A percentile compares a stretch with the other conserved stretches of the same genome.
These are phyloP conservation scores for Furnarius figulus DNA, from an alignment of 2,113 vertebrate genomes.

Conservation along the genomic window DNA sequence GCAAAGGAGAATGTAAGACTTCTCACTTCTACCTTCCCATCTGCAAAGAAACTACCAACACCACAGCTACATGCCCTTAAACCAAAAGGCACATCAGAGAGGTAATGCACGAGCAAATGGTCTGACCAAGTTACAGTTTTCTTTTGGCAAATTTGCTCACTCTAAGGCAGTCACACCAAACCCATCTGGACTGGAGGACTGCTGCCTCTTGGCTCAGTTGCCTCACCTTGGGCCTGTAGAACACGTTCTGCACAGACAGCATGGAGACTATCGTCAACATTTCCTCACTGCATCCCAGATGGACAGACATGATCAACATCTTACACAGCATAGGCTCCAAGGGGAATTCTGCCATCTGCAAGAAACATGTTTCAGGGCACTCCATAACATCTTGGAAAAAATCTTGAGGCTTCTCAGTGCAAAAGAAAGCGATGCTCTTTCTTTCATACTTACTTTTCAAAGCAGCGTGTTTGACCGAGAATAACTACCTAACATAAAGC, in stretches of 20 bases:
- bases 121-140: background rate
- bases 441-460: background rate
- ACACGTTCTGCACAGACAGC: constrained; percentile 97
- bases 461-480: background rate
- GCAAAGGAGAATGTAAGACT: background rate
- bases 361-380: background rate
- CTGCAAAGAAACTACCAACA: background rate
- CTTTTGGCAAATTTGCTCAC: background rate
- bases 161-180: background rate
- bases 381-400: background rate
- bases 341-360: constrained; percentile 97
- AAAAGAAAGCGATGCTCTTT: background rate
- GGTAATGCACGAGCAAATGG: rapidly evolving
- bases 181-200: background rate
- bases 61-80: background rate
- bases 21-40: background rate
- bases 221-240: constrained; percentile 94
- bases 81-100: background rate
- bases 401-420: background rate
- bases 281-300: constrained; percentile 95
- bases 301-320: constrained; percentile 99
- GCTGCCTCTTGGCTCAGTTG: background rate
- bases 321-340: constrained; percentile 98
- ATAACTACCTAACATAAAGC: background rate
- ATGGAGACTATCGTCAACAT: constrained; percentile 98